Evolutionary conservation across 2,797 vertebrate genomes (phyloP), one percentile per base, ranked within the genome.

Genomic region (Anolis apletophallus): DNA sequence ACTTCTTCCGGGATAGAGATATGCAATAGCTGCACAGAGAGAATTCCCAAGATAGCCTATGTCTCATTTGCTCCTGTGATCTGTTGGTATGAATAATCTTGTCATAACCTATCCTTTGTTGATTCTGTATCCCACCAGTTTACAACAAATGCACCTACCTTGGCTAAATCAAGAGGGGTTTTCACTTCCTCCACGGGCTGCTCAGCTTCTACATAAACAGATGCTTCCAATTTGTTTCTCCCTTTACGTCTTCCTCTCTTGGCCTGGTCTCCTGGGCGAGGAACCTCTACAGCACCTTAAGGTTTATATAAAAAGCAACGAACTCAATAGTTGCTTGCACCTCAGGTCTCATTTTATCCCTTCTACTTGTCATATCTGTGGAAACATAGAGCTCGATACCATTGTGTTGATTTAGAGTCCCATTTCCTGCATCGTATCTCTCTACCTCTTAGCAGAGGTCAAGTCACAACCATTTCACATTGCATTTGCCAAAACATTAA

Each of bases 91-190:
- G 11, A 64, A 26, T 64, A 64, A 29, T 2, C 61, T 64, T 3
- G 23, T 46, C 7, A 46, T 46, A 46, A 46, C 46, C 46, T 46
- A 46, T 46, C 5, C 59, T 23, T 64, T 64, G 23, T 64, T 19
- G 8, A 64, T 3, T 64, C 61, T 46, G 5, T n/a, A 1, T 21
- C 13, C 52, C 36, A 79, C 23, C 2, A 17, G 21, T 8, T 4
- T 40, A 72, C 14, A 67, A 36, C 11, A 36, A 73, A 52, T 26
- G 46, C 2, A 17, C 96, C 91, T 85, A 99, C 98, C 97, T 98
- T 99, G 89, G 97, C 97, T 92, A 98, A 94, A 93, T 99, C 98
- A 1, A 99, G 97, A 0, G 99, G 99, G 12, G 99, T 99, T 97
- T 98, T 99, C 14, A 98, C 98, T 3, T 94, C 89, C 84, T 98